Conservation (phyloP, 1,140 invertebrate species). For the Cydia amplana region DNA sequence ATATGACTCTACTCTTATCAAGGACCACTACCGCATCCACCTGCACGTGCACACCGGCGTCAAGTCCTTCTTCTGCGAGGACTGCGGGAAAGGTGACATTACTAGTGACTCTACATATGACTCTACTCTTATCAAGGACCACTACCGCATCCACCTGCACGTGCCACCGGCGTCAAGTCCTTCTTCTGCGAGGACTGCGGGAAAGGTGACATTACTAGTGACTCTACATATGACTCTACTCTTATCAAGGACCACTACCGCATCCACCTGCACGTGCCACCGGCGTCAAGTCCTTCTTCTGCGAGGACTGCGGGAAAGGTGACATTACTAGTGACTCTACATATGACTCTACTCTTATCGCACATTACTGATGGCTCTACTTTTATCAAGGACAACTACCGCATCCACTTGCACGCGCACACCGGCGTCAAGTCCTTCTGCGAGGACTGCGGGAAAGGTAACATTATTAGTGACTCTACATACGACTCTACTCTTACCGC, state of each 20-base stretch:
- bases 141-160: conserved; percentile 89
- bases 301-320: conserved; percentile 83
- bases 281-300: conserved; percentile 87
- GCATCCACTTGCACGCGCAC: conserved; percentile 90
- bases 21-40: conserved; percentile 90
- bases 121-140: conserved; percentile 74
- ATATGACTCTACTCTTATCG: not conserved
- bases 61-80: conserved; percentile 88
- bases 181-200: conserved; percentile 86
- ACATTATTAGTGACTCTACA: not conserved
- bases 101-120: not conserved
- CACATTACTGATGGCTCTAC: too few relatives aligned
- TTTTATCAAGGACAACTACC: conserved; percentile 87
- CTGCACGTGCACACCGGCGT: conserved; percentile 88
- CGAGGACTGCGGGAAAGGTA: conserved; percentile 82
- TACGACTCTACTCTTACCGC: too few relatives aligned
- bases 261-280: conserved; percentile 89
- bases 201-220: conserved; percentile 51
- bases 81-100: conserved; percentile 77
- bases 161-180: conserved; percentile 89
- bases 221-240: not conserved
- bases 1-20: conserved; percentile 29
- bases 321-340: not conserved
- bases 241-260: conserved; percentile 84
- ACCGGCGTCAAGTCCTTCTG: conserved; percentile 90